phyloP scores from a whole-genome alignment of 2,797 vertebrate species.

The Sebastes baramenuke region DNA sequence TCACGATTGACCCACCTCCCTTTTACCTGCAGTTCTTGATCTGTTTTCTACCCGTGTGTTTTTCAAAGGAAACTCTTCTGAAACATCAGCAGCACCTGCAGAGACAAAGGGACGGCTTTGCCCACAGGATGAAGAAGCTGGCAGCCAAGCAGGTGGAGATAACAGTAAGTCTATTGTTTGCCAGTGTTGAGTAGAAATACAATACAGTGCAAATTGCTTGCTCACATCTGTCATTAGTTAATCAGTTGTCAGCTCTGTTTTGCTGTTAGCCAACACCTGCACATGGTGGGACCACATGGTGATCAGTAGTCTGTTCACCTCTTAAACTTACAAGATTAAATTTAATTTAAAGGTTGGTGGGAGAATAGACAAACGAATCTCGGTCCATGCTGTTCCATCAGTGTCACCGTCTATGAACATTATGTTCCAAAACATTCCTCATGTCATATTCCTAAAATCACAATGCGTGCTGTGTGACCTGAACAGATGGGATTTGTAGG shows the following conservation, averaged over 20 bases:
- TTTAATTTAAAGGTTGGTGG: background rate
- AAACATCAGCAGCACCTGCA: conserved; percentile 65
- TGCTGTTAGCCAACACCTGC: background rate
- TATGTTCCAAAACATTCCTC: background rate
- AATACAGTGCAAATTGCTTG: background rate
- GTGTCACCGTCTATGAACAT: background rate
- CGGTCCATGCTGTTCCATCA: background rate
- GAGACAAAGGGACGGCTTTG: conserved; percentile 64
- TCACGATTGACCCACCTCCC: background rate
- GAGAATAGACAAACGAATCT: background rate
- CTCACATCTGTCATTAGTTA: background rate
- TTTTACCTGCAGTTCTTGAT: background rate
- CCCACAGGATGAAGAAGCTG: conserved; percentile 71
- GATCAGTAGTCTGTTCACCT: background rate
- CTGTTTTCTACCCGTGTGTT: background rate
- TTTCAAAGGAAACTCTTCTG: conserved; percentile 51
- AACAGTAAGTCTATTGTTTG: conserved; percentile 55
- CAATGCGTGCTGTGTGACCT: background rate
- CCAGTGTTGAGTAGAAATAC: background rate
- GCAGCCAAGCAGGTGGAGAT: conserved; percentile 70
- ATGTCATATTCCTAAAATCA: background rate
- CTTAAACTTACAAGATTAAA: background rate
- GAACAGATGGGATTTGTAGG: background rate
- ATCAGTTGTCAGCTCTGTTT: background rate
- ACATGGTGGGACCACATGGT: background rate